Evolutionary conservation across 2,797 vertebrate species (phyloP), one percentile per base, ranked within the genome.

Genomic region (Australoheros facetus): DNA sequence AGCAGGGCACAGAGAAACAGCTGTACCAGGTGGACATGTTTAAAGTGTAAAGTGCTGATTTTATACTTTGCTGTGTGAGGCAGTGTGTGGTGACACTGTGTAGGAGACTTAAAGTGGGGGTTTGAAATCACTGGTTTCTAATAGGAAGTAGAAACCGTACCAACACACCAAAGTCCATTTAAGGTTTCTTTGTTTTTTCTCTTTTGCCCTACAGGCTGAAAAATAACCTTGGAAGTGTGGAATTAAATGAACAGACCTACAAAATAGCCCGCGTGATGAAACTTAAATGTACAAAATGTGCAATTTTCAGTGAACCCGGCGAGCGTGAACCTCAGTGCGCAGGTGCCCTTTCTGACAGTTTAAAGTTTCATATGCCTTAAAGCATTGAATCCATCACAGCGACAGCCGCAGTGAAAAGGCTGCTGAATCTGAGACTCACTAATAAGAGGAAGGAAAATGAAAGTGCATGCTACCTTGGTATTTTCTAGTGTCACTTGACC

Each of bases 291-390:
- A 28, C 62, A 26, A 48, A 42, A 48, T 28, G 39, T 7, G 19
- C 62, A 26, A 48, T 66, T 42, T 48, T 6, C 3, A 28, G 30
- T 66, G 42, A 66, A 2, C 16, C 62, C 0, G 6, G 19, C 23
- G 14, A 17, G 26, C 0, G 28, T 48, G 42, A 54, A 11, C 45
- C 62, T 66, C 16, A 0, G 42, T 48, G 11, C 26, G 19, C 32
- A 21, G 32, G 32, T 2, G 58, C 58, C 32, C 42, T 69, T 69
- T 3, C 30, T 17, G 10, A 69, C 26, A 30, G 26, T 12, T 7
- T 51, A 48, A 28, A 48, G 8, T 48, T 66, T 48, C 23, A 12
- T 51, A 51, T 69, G 28, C 42, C 7, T 30, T 8, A 2, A 51
- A 51, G 62, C 12, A 19, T 5, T 13, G 1, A 69, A 26, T 66